A percentile compares a stretch with the other conserved stretches of the same genome.
Conservation (phyloP, 1,140 invertebrate genomes). For the Saccostrea glomerata region DNA sequence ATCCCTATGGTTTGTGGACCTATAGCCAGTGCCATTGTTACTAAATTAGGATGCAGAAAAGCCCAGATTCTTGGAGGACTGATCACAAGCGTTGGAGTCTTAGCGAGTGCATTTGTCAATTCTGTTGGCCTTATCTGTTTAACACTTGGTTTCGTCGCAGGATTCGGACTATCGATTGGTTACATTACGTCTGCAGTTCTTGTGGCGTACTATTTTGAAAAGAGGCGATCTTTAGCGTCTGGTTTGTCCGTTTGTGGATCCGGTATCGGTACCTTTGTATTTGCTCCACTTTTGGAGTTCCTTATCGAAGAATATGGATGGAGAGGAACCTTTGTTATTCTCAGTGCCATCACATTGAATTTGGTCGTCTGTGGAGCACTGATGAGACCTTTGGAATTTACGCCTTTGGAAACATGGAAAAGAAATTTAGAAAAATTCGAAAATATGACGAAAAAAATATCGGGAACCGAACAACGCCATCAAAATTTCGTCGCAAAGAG, state of each 20-base stretch:
- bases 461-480: constrained; percentile 54
- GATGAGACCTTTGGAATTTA: constrained; percentile 86
- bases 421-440: constrained; percentile 69
- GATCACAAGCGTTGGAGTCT: constrained; percentile 88
- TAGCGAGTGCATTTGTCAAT: constrained; percentile 85
- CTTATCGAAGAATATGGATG: constrained; percentile 75
- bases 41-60: constrained; percentile 88
- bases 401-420: constrained; percentile 63
- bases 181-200: constrained; percentile 85
- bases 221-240: constrained; percentile 92
- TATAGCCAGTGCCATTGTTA: constrained; percentile 91
- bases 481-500: constrained; percentile 49
- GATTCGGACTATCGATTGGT: constrained; percentile 91
- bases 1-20: constrained; percentile 86
- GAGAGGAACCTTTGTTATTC: constrained; percentile 86
- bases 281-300: constrained; percentile 74
- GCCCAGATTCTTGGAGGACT: constrained; percentile 87
- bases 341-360: constrained; percentile 88
- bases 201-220: constrained; percentile 95
- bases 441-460: constrained; percentile 64
- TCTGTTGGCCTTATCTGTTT: constrained; percentile 84
- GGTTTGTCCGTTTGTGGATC: constrained; percentile 86
- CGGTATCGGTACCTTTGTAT: constrained; percentile 77
- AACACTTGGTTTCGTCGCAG: constrained; percentile 91
- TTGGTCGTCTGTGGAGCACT: constrained; percentile 88